These are phyloP conservation scores for Ferrisia virgata DNA, from an alignment of 2,888 invertebrate genomes.

Conservation along the genomic window DNA sequence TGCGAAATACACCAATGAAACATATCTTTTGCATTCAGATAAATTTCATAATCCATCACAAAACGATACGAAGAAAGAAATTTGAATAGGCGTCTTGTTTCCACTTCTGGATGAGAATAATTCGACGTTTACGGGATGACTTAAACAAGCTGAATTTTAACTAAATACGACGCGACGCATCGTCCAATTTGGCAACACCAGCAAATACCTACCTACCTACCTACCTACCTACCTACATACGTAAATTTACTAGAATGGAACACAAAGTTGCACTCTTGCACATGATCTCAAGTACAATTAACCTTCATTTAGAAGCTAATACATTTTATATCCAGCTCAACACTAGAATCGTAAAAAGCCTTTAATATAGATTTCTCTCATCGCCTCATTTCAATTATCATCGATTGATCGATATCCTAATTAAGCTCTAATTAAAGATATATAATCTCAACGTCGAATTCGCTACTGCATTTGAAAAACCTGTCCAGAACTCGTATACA, in stretches of 20 bases:
- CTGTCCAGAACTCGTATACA: background rate
- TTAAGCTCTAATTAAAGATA: conserved; percentile 16
- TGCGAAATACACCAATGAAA: too few species aligned
- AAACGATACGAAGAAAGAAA: too few species aligned
- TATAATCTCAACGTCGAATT: background rate
- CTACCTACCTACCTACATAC: too few species aligned
- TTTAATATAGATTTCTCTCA: background rate
- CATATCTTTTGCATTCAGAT: too few species aligned
- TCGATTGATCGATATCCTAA: background rate
- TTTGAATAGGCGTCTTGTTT: too few species aligned
- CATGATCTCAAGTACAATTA: background rate
- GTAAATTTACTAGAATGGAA: background rate
- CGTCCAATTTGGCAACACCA: background rate
- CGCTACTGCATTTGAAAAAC: background rate
- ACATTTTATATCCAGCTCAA: background rate
- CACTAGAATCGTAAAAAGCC: background rate
- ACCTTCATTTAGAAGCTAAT: background rate
- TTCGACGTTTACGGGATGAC: too few species aligned
- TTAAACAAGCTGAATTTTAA: too few species aligned
- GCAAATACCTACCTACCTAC: too few species aligned
- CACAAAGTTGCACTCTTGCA: background rate
- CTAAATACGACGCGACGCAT: too few species aligned
- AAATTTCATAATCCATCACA: too few species aligned
- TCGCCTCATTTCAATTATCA: background rate
- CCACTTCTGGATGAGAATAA: too few species aligned